Conservation (phyloP, 2,113 vertebrate species). For the Malurus cyaneus region DNA sequence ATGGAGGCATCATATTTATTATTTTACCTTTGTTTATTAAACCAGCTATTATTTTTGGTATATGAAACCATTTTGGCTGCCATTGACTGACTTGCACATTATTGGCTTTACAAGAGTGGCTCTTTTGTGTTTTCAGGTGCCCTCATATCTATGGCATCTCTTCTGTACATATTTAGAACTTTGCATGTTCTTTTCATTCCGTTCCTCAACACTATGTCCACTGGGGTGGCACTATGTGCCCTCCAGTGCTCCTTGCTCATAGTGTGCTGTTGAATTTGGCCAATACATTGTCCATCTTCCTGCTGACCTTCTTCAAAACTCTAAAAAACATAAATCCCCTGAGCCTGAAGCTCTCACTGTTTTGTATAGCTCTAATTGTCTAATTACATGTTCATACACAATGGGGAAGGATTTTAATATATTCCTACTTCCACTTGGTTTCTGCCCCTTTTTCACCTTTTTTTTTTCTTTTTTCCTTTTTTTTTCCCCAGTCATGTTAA, state of each 20-base stretch:
- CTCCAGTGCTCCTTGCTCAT: background rate
- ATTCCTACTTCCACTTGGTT: background rate
- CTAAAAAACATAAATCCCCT: background rate
- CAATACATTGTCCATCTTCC: background rate
- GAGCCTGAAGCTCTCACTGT: background rate
- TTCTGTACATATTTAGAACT: background rate
- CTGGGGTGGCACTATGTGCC: background rate
- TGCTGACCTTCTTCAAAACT: background rate
- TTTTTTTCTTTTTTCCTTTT: accelerated
- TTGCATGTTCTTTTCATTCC: background rate
- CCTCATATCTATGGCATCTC: background rate
- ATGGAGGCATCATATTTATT: background rate
- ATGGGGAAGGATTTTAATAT: background rate
- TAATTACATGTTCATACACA: background rate
- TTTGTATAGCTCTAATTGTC: conserved; percentile 2
- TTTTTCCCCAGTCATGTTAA: accelerated
- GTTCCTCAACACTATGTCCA: background rate
- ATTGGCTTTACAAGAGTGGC: background rate
- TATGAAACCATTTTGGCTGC: background rate
- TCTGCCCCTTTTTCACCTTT: background rate
- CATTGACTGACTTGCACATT: background rate
- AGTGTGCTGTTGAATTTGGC: background rate
- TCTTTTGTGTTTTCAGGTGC: background rate
- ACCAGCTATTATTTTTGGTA: background rate
- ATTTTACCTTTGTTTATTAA: background rate